phyloP scores from a whole-genome alignment of 2,797 vertebrate species.

The Cynopterus sphinx region DNA sequence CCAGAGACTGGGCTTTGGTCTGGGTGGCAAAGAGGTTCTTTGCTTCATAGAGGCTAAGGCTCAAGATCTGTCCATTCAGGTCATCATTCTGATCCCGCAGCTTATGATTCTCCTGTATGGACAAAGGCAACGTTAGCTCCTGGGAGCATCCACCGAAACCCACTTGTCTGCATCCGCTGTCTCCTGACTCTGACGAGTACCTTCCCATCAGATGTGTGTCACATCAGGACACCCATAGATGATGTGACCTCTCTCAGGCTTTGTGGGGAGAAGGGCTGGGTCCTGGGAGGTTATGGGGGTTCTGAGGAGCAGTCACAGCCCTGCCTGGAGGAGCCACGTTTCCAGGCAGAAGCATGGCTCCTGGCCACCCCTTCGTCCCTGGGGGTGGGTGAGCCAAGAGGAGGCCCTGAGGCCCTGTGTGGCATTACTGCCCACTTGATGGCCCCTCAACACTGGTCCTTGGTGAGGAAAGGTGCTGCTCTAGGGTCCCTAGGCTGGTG shows the following conservation, averaged over 20 bases:
- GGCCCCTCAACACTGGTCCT: neutral
- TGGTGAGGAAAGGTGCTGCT: neutral
- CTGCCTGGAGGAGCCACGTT: neutral
- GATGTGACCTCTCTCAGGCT: neutral
- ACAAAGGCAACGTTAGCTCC: neutral
- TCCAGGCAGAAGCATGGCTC: neutral
- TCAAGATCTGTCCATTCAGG: constrained; percentile 96
- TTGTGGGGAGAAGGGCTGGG: neutral
- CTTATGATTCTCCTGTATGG: constrained; percentile 94
- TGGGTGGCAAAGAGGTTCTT: constrained; percentile 96
- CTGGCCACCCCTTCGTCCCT: neutral
- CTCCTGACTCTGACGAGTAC: neutral
- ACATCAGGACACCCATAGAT: fast-evolving
- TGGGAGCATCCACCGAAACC: neutral
- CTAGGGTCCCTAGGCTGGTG: neutral
- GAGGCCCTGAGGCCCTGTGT: neutral
- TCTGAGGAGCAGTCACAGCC: neutral
- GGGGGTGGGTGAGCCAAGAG: neutral
- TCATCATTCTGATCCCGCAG: constrained; percentile 97
- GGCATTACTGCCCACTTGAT: neutral
- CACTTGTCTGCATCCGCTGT: neutral
- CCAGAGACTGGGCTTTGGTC: constrained; percentile 97
- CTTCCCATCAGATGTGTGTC: neutral
- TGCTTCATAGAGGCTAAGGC: constrained; percentile 96
- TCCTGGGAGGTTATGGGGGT: neutral